Evolutionary conservation across 1,140 invertebrate genomes (phyloP), one percentile per base, ranked within the genome.

Genomic region (Homalodisca vitripennis): DNA sequence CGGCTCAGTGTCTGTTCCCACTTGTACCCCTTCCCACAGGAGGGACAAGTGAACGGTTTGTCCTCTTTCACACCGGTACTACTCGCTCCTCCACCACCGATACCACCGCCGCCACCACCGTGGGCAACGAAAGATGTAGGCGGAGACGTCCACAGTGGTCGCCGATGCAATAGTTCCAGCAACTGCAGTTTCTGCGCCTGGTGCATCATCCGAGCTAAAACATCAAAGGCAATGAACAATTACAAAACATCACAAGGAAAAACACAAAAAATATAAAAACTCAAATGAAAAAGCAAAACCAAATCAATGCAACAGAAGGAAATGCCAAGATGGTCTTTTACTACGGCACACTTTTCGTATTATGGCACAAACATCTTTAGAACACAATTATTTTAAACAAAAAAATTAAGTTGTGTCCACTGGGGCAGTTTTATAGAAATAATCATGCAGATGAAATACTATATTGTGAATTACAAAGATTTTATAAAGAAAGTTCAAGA

Each of bases 1-100:
- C 74, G 53, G 24, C 6, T 3, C 2, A 66, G 41, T 63, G 85
- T 87, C 57, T 87, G 85, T 12, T 80, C 79, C 20, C 84, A 80
- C 1, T 81, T 80, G 73, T 88, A 87, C 2, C 79, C 79, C 60
- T 86, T 85, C 13, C 84, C 84, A 71, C 86, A 87, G 53, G 82
- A 80, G 26, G 80, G 79, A 72, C 84, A 85, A 29, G 78, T 81
- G 66, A 79, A 80, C 31, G 24, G 32, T 14, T 27, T 46, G n/a
- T 46, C 63, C 1, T 60, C 55, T 6, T 6, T 17, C 6, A 17
- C 6, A 10, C 34, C 34, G 34, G 34, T 41, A 10, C 34, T 17
- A 17, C 6, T 17, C 6, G 17, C 6, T 24, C 24, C 24, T 10
- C 55, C 55, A 3, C 55, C 55, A 3, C 22, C 27, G 12, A 22